phyloP scores from a whole-genome alignment of 2,888 invertebrate species.

The Heteromyza rotundicornis region DNA sequence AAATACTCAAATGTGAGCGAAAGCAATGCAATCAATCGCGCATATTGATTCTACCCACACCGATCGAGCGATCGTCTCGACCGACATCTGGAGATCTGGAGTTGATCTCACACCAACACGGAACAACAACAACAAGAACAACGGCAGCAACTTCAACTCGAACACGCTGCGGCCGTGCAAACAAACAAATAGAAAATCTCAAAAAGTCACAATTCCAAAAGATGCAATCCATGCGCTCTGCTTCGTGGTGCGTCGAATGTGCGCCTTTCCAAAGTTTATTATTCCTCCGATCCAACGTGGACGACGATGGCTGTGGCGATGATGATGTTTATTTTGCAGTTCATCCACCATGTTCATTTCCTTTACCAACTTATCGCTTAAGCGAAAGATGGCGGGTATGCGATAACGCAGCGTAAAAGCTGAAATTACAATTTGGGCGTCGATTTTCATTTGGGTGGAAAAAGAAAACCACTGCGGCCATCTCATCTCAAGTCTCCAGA shows the following conservation, averaged over 20 bases:
- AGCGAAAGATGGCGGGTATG: neutral
- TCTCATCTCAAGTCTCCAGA: neutral
- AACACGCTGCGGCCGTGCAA: neutral
- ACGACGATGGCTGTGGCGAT: neutral
- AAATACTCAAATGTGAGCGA: neutral
- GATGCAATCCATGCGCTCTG: neutral
- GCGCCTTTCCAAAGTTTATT: neutral
- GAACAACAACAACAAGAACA: neutral
- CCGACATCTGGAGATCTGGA: conserved; percentile 1
- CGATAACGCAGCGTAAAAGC: neutral
- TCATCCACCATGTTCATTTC: neutral
- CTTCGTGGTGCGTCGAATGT: neutral
- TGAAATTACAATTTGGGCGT: conserved; percentile 2
- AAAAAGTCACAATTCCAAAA: neutral
- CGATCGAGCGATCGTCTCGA: no score
- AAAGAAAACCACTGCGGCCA: neutral
- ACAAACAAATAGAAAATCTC: neutral
- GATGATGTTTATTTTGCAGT: neutral
- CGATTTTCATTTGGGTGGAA: neutral
- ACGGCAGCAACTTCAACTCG: no score
- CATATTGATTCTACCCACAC: conserved; percentile 6
- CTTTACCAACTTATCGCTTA: neutral
- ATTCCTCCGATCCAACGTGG: neutral
- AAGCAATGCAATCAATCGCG: conserved; percentile 4
- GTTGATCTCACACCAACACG: conserved; percentile 3